Conservation (phyloP, 2,797 vertebrate genomes). For the Manis pentadactyla region DNA sequence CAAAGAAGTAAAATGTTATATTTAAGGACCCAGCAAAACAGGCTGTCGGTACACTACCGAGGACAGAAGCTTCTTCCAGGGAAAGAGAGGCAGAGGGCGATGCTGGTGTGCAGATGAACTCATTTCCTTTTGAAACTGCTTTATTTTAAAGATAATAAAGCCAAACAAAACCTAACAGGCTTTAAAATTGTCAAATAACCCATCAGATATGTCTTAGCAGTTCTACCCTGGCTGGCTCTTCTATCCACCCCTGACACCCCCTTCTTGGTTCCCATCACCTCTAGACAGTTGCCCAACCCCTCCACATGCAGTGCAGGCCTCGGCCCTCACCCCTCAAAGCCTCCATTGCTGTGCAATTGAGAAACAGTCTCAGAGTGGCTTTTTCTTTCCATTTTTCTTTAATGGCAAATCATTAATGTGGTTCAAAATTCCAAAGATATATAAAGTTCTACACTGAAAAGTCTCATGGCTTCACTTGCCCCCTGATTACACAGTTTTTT, state of each 20-base stretch:
- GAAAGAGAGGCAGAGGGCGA: neutral
- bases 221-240: neutral
- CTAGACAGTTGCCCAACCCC: neutral
- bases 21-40: conserved; percentile 59
- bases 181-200: conserved; percentile 28
- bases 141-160: conserved; percentile 59
- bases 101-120: neutral
- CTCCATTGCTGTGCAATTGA: neutral
- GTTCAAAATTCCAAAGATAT: neutral
- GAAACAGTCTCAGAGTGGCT: neutral
- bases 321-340: neutral
- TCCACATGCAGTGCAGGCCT: fast-evolving
- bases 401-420: neutral
- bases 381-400: neutral
- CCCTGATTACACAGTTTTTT: neutral
- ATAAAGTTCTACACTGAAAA: neutral
- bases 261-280: neutral
- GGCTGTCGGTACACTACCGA: neutral
- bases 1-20: conserved; percentile 64
- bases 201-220: neutral
- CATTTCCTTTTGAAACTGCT: conserved; percentile 59
- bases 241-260: no score
- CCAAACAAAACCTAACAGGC: conserved; percentile 35
- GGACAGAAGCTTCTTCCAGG: neutral
- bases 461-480: neutral